These are phyloP conservation scores for Sceliomorpha sp. DNA, from an alignment of 2,888 invertebrate genomes.

Conservation along the genomic window DNA sequence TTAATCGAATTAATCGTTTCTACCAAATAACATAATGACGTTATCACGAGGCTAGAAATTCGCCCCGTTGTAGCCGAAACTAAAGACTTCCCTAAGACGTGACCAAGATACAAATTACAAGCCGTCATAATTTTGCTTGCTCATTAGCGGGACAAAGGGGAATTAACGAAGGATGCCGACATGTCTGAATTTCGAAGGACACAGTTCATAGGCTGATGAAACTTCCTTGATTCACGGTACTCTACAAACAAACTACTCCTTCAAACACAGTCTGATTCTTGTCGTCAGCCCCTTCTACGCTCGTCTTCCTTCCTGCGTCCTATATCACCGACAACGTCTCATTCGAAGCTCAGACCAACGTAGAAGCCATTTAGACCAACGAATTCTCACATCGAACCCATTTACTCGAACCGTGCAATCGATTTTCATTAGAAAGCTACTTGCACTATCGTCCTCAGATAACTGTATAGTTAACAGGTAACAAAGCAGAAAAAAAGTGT, in stretches of 20 bases:
- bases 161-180: constrained; percentile 44
- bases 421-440: constrained; percentile 32
- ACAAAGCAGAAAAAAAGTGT: no score
- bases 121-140: constrained; percentile 50
- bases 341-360: constrained; percentile 36
- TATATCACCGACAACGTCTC: constrained; percentile 46
- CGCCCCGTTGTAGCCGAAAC: not conserved
- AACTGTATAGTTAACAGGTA: no score
- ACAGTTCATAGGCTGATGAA: constrained; percentile 45
- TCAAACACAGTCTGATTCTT: constrained; percentile 51
- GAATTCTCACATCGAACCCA: constrained; percentile 37
- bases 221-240: constrained; percentile 46
- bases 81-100: constrained; percentile 6
- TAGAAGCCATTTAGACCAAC: constrained; percentile 32
- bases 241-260: constrained; percentile 50
- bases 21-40: no score
- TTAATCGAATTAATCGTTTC: no score
- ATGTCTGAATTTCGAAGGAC: constrained; percentile 36
- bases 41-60: not conserved
- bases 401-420: constrained; percentile 41
- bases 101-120: constrained; percentile 23
- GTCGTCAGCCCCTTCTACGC: constrained; percentile 44
- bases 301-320: constrained; percentile 36
- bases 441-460: constrained; percentile 7
- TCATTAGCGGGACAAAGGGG: constrained; percentile 50